Base-by-base conservation (phyloP, 1,140 invertebrate species). In the Bathynomus jamesi region DNA sequence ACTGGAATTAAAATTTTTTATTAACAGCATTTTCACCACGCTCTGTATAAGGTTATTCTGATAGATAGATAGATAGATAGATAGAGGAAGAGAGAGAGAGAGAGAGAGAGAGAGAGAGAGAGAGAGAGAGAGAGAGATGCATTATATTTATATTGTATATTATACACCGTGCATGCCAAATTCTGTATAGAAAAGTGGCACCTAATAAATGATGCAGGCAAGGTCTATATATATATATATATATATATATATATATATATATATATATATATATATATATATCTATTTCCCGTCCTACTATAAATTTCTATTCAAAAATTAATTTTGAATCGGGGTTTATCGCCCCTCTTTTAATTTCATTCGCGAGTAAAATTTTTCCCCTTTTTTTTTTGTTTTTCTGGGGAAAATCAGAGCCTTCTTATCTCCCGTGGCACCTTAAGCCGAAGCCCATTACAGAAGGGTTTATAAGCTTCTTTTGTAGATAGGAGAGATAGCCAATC, bases 221-320 rank as follows among this genome's bases (percentile, higher is more conserved):
- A n/a, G n/a, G n/a, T n/a, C 21, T 53, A 53, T 53, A 53, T 53
- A 53, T 53, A 53, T 53, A 53, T 53, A 53, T 53, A 53, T 53
- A 53, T 53, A 53, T 53, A 53, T 53, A 53, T 53, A 40, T 53
- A 53, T 53, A 53, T 53, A 53, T 53, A 53, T 53, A 53, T 53
- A 53, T 53, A 3, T 53, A 53, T 53, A 53, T 53, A 53, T 53
- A 53, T 53, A 53, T 53, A 53, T 53, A 53, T 53, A 53, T 53
- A 53, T 53, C 13, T 53, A 53, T 17, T 2, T 1, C 1, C 1
- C 13, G 1, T 1, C 1, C 1, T 3, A 53, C 2, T 53, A 3
- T 53, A 53, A 53, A 53, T 53, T 53, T 40, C 32, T 21, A 53
- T 53, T 53, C 40, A 53, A 53, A n/a, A 53, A 5, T 53, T 53